These are phyloP conservation scores for Apogon talboti DNA, from an alignment of 2,797 vertebrate species.

Conservation along the genomic window DNA sequence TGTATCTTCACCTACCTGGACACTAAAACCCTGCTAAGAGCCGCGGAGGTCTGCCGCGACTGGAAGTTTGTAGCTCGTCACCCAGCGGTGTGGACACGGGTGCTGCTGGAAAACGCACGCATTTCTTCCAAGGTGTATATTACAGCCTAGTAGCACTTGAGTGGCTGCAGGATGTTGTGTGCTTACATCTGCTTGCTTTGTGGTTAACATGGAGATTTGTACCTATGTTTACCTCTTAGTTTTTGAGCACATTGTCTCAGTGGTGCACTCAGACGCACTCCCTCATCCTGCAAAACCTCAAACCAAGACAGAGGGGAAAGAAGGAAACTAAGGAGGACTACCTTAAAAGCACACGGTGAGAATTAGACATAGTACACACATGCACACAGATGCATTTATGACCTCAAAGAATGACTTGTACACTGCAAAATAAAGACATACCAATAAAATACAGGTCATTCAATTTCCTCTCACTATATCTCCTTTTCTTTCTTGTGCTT, in stretches of 20 bases:
- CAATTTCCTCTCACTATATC: no score
- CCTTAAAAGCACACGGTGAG: conserved; percentile 96
- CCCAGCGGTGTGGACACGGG: conserved; percentile 96
- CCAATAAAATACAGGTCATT: no score
- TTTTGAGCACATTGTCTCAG: conserved; percentile 93
- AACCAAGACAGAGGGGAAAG: conserved; percentile 95
- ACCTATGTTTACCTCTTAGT: conserved; percentile 78
- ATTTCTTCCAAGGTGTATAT: conserved; percentile 93
- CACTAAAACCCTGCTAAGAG: conserved; percentile 92
- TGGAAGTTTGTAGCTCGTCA: conserved; percentile 98
- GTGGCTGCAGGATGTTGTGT: not conserved
- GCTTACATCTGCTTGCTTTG: not conserved
- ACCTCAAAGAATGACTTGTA: no score
- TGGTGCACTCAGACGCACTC: conserved; percentile 99
- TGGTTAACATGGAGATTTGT: not conserved
- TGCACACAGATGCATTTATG: no score
- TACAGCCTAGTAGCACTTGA: not conserved
- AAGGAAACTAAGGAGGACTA: conserved; percentile 99
- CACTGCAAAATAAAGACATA: no score
- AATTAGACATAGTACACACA: not conserved
- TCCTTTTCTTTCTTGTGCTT: no score
- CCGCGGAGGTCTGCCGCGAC: conserved; percentile 93
- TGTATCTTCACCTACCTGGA: conserved; percentile 99
- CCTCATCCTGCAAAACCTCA: conserved; percentile 97
- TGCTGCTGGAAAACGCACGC: conserved; percentile 95